phyloP scores from a whole-genome alignment of 2,888 invertebrate genomes.

The Melanotus villosus region DNA sequence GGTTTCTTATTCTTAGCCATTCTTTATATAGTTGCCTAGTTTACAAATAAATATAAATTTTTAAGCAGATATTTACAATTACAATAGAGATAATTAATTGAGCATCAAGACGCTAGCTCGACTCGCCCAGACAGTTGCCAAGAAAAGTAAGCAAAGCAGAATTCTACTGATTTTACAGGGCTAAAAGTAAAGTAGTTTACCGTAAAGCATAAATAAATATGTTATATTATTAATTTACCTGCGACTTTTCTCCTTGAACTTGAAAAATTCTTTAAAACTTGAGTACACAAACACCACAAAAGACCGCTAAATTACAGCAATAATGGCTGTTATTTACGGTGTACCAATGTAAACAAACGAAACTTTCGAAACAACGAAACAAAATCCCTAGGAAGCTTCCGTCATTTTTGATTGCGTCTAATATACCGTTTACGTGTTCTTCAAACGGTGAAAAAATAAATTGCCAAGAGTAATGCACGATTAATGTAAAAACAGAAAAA shows the following conservation, averaged over 20 bases:
- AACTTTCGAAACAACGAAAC: not conserved
- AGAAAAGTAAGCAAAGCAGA: too few relatives aligned
- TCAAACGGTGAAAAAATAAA: too few relatives aligned
- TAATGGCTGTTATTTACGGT: not conserved
- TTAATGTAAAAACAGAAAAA: too few relatives aligned
- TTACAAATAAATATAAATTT: not conserved
- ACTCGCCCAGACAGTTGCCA: too few relatives aligned
- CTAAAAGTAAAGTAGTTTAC: too few relatives aligned
- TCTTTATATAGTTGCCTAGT: not conserved
- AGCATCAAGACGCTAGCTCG: too few relatives aligned
- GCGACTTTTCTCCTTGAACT: not conserved
- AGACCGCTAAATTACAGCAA: not conserved
- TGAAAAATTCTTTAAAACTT: not conserved
- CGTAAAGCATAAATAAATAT: not conserved
- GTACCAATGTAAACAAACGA: not conserved
- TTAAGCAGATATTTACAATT: too few relatives aligned
- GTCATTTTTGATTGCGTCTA: too few relatives aligned
- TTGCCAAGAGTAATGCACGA: too few relatives aligned
- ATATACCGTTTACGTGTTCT: too few relatives aligned
- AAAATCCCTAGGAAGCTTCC: not conserved
- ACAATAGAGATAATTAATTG: not conserved
- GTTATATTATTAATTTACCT: not conserved
- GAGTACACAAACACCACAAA: not conserved
- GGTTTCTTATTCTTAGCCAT: slow-evolving; percentile 53
- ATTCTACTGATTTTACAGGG: too few relatives aligned